phyloP scores from a whole-genome alignment of 2,888 invertebrate genomes.

The Ecdyonurus torrentis region DNA sequence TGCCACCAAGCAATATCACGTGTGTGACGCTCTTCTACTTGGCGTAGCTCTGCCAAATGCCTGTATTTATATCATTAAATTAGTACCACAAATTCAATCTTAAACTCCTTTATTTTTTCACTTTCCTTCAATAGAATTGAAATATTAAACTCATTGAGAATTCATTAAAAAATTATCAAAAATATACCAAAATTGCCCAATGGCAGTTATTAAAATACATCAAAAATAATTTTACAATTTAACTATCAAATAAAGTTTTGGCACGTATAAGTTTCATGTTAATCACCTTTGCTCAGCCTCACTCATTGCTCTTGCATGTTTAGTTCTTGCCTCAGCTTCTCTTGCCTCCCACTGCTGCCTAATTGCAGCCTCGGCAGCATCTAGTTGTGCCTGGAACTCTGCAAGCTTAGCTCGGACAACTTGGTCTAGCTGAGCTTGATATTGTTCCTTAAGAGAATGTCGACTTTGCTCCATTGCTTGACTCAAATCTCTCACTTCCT shows the following conservation, averaged over 20 bases:
- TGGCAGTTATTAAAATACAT: too few species aligned
- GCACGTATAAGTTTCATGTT: too few species aligned
- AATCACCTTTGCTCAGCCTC: slow-evolving; percentile 31
- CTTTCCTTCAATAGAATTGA: too few species aligned
- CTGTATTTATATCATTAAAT: too few species aligned
- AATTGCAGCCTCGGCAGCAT: slow-evolving; percentile 45
- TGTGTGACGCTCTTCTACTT: neutral
- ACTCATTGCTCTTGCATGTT: slow-evolving; percentile 33
- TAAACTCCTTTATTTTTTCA: too few species aligned
- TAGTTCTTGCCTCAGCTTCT: slow-evolving; percentile 25
- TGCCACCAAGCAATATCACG: neutral
- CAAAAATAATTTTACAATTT: too few species aligned
- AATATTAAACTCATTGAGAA: too few species aligned
- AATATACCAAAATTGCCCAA: too few species aligned
- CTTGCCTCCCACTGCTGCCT: slow-evolving; percentile 43
- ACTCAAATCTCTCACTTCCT: slow-evolving; percentile 23
- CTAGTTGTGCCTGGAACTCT: slow-evolving; percentile 60
- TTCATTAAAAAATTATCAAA: too few species aligned
- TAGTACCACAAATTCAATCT: too few species aligned
- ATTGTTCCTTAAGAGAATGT: slow-evolving; percentile 49
- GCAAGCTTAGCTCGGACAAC: slow-evolving; percentile 57
- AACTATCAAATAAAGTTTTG: too few species aligned
- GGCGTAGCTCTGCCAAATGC: neutral
- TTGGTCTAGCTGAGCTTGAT: slow-evolving; percentile 64
- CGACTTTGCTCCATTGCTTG: slow-evolving; percentile 44